Base-by-base conservation (phyloP, 1,140 invertebrate genomes). In the Palaemon carinicauda region DNA sequence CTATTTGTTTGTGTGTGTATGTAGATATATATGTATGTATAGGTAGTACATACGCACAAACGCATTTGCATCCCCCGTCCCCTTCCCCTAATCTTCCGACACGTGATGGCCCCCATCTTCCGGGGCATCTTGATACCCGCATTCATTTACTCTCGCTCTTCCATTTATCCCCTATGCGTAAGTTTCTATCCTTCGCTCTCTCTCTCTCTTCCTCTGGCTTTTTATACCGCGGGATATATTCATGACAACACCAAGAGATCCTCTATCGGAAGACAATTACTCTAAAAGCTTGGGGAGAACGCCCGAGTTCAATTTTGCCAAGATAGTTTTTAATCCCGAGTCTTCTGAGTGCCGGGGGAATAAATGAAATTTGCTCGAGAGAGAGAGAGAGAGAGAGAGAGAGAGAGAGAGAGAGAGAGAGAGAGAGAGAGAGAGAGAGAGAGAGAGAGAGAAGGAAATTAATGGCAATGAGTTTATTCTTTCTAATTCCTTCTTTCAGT, bases 251-350 rank as follows among this genome's bases (percentile, higher is more conserved):
- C 41, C 65, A 21, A 71, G 60, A 50, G 41, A 41, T 41, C 41
- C 41, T 41, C 41, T 51, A 81, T 81, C 80, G 80, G 52, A 69
- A 81, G 71, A 81, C 80, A 81, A 81, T 81, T 81, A 81, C 80
- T 51, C 56, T 41, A 81, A 71, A 81, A 81, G 60, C 41, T 41
- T 24, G 56, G 54, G 80, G 50, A 69, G 41, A 69, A 15, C 60
- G 50, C 29, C 41, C 21, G n/a, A 41, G 31, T n/a, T 27, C 54
- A 80, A 71, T 69, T 51, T 17, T 50, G 50, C 24, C 50, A 41
- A 54, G 21, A n/a, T n/a, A 41, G 79, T 29, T 56, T 69, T 56
- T 60, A 80, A 50, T 21, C 33, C 73, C 41, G 12, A 41, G 41
- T 41, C 41, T 41, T 69, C 65, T 69, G 21, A 24, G 50, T 21